A percentile compares a stretch with the other conserved stretches of the same genome.
Conservation (phyloP, 2,888 invertebrate species). For the Microchrysa polita region DNA sequence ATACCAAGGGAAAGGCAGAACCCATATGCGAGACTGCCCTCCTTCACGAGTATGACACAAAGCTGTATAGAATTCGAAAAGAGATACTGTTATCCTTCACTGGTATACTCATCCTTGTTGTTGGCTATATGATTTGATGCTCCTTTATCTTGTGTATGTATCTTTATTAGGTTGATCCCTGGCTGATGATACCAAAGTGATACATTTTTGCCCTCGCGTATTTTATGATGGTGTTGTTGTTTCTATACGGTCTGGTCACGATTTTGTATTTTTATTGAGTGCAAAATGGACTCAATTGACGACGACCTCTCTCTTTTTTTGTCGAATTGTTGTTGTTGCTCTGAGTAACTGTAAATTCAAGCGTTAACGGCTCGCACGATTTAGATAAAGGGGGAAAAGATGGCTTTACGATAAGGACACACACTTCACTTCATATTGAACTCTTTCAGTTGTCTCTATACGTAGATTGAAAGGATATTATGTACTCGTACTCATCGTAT, state of each 20-base stretch:
- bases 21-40: background rate
- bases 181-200: slow-evolving; percentile 41
- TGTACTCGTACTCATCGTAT: no score
- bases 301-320: slow-evolving; percentile 36
- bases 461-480: background rate
- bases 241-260: slow-evolving; percentile 18
- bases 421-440: slow-evolving; percentile 18
- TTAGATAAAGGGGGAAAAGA: slow-evolving; percentile 19
- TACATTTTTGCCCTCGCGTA: slow-evolving; percentile 23
- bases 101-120: slow-evolving; percentile 19
- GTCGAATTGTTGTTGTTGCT: no score
- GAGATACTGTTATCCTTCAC: slow-evolving; percentile 4
- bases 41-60: slow-evolving; percentile 6
- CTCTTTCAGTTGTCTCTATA: no score
- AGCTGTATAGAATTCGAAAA: background rate
- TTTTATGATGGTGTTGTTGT: no score
- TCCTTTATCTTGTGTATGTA: slow-evolving; percentile 43
- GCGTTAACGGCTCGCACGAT: background rate
- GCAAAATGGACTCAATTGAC: slow-evolving; percentile 41
- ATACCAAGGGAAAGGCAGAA: slow-evolving; percentile 1
- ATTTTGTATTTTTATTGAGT: slow-evolving; percentile 44
- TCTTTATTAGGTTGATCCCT: slow-evolving; percentile 46
- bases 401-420: slow-evolving; percentile 10
- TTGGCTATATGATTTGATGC: slow-evolving; percentile 20
- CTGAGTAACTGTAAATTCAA: no score